These are phyloP conservation scores for Odontamblyopus rebecca DNA, from an alignment of 2,797 vertebrate species.

Conservation along the genomic window DNA sequence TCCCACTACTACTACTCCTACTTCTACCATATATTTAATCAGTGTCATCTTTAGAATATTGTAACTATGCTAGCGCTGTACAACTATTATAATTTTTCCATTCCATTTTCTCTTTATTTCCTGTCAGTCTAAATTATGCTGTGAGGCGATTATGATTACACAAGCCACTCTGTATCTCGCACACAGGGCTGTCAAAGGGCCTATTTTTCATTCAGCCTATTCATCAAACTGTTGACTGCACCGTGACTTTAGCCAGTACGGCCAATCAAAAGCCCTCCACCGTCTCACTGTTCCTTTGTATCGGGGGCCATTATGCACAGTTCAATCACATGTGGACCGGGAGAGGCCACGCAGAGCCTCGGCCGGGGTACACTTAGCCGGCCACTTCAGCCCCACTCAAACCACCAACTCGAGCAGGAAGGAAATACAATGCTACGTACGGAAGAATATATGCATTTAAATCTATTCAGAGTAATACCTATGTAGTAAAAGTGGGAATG, in stretches of 20 bases:
- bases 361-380: constrained; percentile 1
- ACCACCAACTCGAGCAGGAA: too few relatives aligned
- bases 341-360: constrained; percentile 10
- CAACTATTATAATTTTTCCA: neutral
- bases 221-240: constrained; percentile 28
- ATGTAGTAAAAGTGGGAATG: too few relatives aligned
- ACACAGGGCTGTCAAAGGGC: constrained; percentile 16
- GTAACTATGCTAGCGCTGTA: neutral
- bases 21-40: neutral
- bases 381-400: neutral
- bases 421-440: neutral
- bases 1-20: neutral
- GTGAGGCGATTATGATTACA: constrained; percentile 32
- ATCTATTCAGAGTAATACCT: neutral
- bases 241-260: constrained; percentile 13
- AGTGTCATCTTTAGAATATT: neutral
- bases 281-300: constrained; percentile 40
- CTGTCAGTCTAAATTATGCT: constrained; percentile 25
- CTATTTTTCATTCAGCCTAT: constrained; percentile 25
- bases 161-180: constrained; percentile 11
- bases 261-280: constrained; percentile 25
- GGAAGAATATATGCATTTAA: neutral
- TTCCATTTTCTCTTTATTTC: neutral
- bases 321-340: constrained; percentile 29
- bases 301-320: constrained; percentile 10